Percentiles rank a stretch among this genome's conserved stretches.
Conservation (phyloP, 1,140 invertebrate species). For the Diuraphis noxia region DNA sequence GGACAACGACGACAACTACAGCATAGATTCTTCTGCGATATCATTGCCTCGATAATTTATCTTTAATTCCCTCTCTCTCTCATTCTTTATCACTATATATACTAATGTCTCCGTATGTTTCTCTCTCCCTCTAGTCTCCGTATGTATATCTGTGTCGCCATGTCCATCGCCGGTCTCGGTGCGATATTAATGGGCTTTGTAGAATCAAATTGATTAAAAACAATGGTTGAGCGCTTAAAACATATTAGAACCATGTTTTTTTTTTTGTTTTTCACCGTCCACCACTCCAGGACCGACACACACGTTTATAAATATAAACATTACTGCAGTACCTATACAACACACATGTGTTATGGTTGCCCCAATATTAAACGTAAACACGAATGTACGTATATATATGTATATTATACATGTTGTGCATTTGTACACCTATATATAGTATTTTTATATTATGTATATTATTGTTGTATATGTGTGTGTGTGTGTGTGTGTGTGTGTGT, state of each 20-base stretch:
- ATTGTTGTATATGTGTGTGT: neutral
- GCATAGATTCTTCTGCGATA: conserved; percentile 22
- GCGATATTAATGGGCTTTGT: conserved; percentile 41
- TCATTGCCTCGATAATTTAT: conserved; percentile 17
- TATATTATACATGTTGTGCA: neutral
- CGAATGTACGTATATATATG: neutral
- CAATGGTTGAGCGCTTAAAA: conserved; percentile 14
- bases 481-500: no score
- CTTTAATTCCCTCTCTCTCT: neutral
- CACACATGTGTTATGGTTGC: neutral
- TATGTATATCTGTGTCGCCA: neutral
- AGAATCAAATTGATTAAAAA: conserved; percentile 49
- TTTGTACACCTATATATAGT: no score
- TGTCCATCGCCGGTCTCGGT: conserved; percentile 8
- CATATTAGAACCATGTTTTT: conserved; percentile 14
- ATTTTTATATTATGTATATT: neutral
- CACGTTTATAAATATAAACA: neutral
- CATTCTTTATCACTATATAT: no score
- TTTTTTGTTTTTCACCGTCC: neutral
- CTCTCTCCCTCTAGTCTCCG: neutral
- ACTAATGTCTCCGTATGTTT: no score
- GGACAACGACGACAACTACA: neutral
- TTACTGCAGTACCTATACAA: neutral
- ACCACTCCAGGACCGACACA: neutral
- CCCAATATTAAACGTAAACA: neutral